phyloP scores from a whole-genome alignment of 2,888 invertebrate genomes.

The Cerastoderma edule region DNA sequence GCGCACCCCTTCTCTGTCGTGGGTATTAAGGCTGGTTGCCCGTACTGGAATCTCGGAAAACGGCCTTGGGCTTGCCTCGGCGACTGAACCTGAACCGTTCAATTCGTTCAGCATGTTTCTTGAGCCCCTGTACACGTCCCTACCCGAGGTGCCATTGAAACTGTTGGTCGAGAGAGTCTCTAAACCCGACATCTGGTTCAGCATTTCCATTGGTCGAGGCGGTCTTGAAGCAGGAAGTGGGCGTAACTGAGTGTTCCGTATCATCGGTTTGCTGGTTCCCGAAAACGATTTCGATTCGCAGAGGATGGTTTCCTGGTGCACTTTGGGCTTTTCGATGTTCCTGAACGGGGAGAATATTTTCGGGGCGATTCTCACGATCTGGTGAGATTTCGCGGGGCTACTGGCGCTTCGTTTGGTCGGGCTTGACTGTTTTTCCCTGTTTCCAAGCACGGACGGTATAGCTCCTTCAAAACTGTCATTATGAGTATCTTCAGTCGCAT shows the following conservation, averaged over 20 bases:
- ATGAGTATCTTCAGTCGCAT: neutral
- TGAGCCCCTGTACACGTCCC: conserved; percentile 9
- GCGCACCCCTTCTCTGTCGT: neutral
- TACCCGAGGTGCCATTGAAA: neutral
- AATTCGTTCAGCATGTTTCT: conserved; percentile 33
- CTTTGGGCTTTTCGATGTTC: conserved; percentile 29
- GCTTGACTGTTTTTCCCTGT: conserved; percentile 4
- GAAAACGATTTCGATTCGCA: conserved; percentile 19
- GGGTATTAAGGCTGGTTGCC: neutral
- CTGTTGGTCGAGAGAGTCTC: conserved; percentile 2
- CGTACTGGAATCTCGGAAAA: conserved; percentile 57
- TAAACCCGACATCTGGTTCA: conserved; percentile 31
- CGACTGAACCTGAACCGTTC: neutral
- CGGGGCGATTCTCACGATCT: conserved; percentile 40
- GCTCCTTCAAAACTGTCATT: conserved; percentile 47
- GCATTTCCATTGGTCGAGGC: neutral
- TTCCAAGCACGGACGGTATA: neutral
- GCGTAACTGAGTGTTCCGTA: conserved; percentile 50
- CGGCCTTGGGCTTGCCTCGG: conserved; percentile 29
- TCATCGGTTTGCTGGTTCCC: conserved; percentile 35
- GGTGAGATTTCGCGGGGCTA: conserved; percentile 41
- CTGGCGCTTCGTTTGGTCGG: conserved; percentile 34
- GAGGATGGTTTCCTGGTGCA: conserved; percentile 9
- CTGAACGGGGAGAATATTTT: conserved; percentile 47
- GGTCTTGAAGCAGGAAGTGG: conserved; percentile 39